Conservation (phyloP, 2,797 vertebrate genomes). For the Trachops cirrhosus region DNA sequence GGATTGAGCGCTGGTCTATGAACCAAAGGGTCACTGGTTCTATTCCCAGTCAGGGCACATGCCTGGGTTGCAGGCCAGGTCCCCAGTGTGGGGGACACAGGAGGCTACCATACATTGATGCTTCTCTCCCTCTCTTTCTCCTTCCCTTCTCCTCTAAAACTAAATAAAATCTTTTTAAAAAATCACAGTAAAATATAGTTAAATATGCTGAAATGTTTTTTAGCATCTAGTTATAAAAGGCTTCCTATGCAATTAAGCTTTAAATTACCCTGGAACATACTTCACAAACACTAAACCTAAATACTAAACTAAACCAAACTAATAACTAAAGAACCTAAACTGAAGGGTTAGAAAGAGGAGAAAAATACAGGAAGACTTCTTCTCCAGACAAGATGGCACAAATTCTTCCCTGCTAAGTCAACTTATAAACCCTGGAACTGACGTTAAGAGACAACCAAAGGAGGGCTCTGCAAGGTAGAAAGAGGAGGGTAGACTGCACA, state of each 20-base stretch:
- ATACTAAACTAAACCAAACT: neutral
- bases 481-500: neutral
- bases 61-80: too few relatives aligned
- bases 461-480: neutral
- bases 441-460: neutral
- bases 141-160: too few relatives aligned
- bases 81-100: too few relatives aligned
- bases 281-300: neutral
- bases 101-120: too few relatives aligned
- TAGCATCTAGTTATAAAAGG: constrained; percentile 33
- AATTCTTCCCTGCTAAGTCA: neutral
- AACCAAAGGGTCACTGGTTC: too few relatives aligned
- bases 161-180: too few relatives aligned
- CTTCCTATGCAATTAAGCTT: constrained; percentile 31
- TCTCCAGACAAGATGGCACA: neutral
- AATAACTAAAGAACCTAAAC: neutral
- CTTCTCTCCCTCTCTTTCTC: too few relatives aligned
- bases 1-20: too few relatives aligned
- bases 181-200: neutral
- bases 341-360: neutral
- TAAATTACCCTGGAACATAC: constrained; percentile 24
- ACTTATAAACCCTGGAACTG: neutral
- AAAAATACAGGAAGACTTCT: neutral
- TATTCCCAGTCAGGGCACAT: too few relatives aligned
- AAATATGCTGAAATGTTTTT: neutral